Evolutionary conservation across 2,888 invertebrate genomes (phyloP).

Genomic region (Stictocephala bisonia): DNA sequence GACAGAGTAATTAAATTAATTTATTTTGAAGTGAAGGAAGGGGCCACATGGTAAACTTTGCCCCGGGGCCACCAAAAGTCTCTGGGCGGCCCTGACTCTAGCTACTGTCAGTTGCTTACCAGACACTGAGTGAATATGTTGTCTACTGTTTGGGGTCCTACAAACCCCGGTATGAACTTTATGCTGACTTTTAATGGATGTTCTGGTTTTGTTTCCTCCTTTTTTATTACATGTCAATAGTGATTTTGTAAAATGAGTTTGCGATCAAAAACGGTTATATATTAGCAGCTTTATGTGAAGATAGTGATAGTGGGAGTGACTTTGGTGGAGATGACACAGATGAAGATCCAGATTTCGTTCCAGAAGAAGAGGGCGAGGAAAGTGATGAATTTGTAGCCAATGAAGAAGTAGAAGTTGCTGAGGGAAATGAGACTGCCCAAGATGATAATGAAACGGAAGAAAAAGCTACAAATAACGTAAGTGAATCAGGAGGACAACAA

Average conservation of each 20-base stretch:
- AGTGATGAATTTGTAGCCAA: constrained; percentile 10
- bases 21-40: no score
- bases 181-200: constrained; percentile 8
- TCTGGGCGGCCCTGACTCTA: no score
- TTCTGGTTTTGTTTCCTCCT: constrained; percentile 13
- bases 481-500: constrained; percentile 6
- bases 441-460: constrained; percentile 5
- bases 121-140: constrained; percentile 6
- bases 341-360: constrained; percentile 10
- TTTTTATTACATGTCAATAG: constrained; percentile 13
- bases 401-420: neutral
- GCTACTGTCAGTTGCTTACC: constrained; percentile 7
- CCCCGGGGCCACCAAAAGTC: no score
- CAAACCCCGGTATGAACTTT: constrained; percentile 6
- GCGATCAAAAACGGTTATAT: constrained; percentile 10
- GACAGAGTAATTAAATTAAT: no score
- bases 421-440: constrained; percentile 2
- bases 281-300: constrained; percentile 4
- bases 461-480: constrained; percentile 4
- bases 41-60: no score
- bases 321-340: constrained; percentile 2
- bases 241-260: constrained; percentile 13
- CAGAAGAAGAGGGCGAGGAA: constrained; percentile 10
- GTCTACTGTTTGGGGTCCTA: constrained; percentile 10
- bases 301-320: constrained; percentile 10